Conservation (phyloP, 2,797 vertebrate species). For the Myiotriccus ornatus region DNA sequence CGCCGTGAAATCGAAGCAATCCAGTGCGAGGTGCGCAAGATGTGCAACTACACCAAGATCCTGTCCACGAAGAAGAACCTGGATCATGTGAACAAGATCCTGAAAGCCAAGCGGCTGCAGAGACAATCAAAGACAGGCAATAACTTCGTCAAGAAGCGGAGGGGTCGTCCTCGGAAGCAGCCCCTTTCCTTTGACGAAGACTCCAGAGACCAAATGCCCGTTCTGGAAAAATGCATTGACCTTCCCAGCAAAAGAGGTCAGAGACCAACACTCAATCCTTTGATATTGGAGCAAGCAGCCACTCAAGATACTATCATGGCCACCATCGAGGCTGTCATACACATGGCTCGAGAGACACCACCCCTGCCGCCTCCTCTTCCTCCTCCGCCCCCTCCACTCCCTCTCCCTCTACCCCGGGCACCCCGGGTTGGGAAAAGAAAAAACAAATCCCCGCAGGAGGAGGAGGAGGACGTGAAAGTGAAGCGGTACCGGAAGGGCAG, state of each 20-base stretch:
- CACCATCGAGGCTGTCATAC: conserved; percentile 94
- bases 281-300: conserved; percentile 82
- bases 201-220: conserved; percentile 90
- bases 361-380: conserved; percentile 52
- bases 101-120: conserved; percentile 97
- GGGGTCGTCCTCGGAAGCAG: conserved; percentile 92
- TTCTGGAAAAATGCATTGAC: conserved; percentile 93
- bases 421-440: conserved; percentile 76
- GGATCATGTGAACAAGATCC: conserved; percentile 98
- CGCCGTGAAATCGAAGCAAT: conserved; percentile 92
- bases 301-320: conserved; percentile 91
- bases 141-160: conserved; percentile 94
- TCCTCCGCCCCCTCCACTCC: conserved; percentile 22
- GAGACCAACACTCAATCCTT: conserved; percentile 80
- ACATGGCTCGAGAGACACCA: conserved; percentile 85
- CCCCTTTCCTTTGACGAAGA: conserved; percentile 82
- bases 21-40: conserved; percentile 92
- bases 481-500: conserved; percentile 83
- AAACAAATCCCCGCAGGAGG: conserved; percentile 65
- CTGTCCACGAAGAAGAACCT: conserved; percentile 92
- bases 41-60: conserved; percentile 91
- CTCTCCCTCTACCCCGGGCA: conserved; percentile 28
- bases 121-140: conserved; percentile 99
- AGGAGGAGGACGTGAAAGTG: conserved; percentile 78
- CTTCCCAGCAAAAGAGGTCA: conserved; percentile 87